A percentile compares a stretch with the other conserved stretches of the same genome.
These are phyloP conservation scores for Stichopus horrens DNA, from an alignment of 53 echinoderm and acorn worm genomes.

Conservation along the genomic window DNA sequence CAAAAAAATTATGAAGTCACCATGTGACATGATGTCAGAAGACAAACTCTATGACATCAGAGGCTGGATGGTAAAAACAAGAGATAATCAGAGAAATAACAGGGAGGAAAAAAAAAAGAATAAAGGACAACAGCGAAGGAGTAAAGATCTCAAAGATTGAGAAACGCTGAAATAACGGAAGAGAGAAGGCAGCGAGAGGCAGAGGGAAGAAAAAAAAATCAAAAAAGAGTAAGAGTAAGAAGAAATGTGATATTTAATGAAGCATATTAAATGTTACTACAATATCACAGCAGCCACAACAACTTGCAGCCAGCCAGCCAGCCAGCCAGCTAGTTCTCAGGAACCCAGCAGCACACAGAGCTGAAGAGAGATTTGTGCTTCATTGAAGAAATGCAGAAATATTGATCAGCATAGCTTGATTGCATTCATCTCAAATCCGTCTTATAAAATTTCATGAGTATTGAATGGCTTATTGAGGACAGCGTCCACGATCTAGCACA, in stretches of 20 bases:
- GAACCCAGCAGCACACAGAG: no score
- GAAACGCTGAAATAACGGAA: neutral
- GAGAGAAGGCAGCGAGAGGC: neutral
- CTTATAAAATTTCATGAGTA: slow-evolving; percentile 34
- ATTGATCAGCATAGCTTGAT: slow-evolving; percentile 21
- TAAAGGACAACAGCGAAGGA: neutral
- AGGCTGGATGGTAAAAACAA: neutral
- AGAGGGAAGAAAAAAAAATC: neutral
- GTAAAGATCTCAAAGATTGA: neutral
- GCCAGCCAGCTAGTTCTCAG: no score
- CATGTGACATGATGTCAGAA: slow-evolving; percentile 23
- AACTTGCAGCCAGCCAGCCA: no score
- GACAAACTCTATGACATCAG: slow-evolving; percentile 35
- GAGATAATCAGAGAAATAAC: neutral
- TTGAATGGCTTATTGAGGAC: slow-evolving; percentile 13
- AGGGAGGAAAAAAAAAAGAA: neutral
- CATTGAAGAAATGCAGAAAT: neutral
- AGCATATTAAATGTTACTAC: neutral
- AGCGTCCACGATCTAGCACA: neutral
- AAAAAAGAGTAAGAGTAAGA: neutral
- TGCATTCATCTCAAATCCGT: slow-evolving; percentile 32
- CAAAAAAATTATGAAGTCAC: slow-evolving; percentile 26
- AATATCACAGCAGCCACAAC: no score
- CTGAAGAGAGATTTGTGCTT: neutral
- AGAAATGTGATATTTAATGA: neutral